Percentiles rank a stretch among this genome's conserved stretches.
These are phyloP conservation scores for Mystacornis crossleyi DNA, from an alignment of 2,113 vertebrate genomes.

Conservation along the genomic window DNA sequence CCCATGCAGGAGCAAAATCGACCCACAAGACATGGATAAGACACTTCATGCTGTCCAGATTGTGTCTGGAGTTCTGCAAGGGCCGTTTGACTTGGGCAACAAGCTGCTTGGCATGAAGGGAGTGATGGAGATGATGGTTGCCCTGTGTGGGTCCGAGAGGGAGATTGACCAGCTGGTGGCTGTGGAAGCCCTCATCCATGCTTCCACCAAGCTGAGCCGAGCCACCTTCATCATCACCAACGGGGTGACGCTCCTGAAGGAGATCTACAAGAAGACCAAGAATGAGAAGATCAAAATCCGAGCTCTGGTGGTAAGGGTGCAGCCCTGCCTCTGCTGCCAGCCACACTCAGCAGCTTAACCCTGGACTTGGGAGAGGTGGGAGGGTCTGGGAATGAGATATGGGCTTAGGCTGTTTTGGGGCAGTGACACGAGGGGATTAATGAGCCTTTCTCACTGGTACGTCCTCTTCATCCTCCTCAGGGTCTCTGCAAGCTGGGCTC, in stretches of 20 bases:
- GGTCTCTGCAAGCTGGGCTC: slow-evolving; percentile 97
- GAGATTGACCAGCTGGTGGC: slow-evolving; percentile 96
- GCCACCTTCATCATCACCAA: slow-evolving; percentile 97
- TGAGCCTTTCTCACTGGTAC: not conserved
- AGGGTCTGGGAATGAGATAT: not conserved
- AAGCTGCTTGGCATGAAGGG: slow-evolving; percentile 87
- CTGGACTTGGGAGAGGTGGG: accelerated
- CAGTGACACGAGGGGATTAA: not conserved
- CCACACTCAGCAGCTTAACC: not conserved
- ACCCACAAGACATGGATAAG: slow-evolving; percentile 96
- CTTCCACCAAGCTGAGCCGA: slow-evolving; percentile 93
- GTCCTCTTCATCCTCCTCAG: slow-evolving; percentile 61
- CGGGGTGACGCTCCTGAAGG: slow-evolving; percentile 89
- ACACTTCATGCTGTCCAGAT: slow-evolving; percentile 92
- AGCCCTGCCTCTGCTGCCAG: not conserved
- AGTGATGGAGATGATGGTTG: slow-evolving; percentile 99
- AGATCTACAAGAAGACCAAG: slow-evolving; percentile 97
- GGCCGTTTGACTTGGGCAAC: slow-evolving; percentile 94
- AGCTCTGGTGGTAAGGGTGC: slow-evolving; percentile 88
- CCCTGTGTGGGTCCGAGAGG: slow-evolving; percentile 89
- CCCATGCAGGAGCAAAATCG: slow-evolving; percentile 86
- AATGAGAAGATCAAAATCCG: slow-evolving; percentile 98
- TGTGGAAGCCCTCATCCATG: slow-evolving; percentile 92
- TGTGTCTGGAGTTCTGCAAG: slow-evolving; percentile 93
- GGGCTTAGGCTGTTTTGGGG: not conserved